phyloP scores from a whole-genome alignment of 1,140 invertebrate species.

The Drosophila obscura region DNA sequence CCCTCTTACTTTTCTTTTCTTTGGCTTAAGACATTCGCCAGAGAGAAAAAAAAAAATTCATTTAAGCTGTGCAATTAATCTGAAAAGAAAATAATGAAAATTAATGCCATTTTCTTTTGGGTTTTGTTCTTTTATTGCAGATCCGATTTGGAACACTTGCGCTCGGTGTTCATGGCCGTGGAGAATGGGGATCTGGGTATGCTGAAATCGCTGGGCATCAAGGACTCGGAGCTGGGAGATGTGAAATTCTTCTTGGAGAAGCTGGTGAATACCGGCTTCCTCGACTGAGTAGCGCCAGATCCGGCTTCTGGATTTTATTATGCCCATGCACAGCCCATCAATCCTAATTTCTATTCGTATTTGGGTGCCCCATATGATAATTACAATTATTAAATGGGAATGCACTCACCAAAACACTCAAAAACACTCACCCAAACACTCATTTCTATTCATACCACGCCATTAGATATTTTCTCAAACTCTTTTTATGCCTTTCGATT shows the following conservation, averaged over 20 bases:
- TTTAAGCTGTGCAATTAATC: slow-evolving; percentile 35
- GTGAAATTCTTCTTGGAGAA: slow-evolving; percentile 99
- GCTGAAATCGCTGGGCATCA: slow-evolving; percentile 96
- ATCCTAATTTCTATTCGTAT: slow-evolving; percentile 87
- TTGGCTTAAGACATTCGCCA: slow-evolving; percentile 9
- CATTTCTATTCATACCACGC: slow-evolving; percentile 19
- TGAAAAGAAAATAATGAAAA: slow-evolving; percentile 13
- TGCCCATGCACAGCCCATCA: slow-evolving; percentile 86
- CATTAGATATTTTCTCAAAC: slow-evolving; percentile 58
- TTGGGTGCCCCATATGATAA: slow-evolving; percentile 83
- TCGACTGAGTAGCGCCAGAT: slow-evolving; percentile 93
- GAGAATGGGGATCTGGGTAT: slow-evolving; percentile 97
- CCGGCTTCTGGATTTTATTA: slow-evolving; percentile 87
- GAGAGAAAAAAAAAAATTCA: slow-evolving; percentile 21
- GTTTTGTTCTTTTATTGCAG: slow-evolving; percentile 73
- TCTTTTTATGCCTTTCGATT: slow-evolving; percentile 42
- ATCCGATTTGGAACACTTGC: slow-evolving; percentile 94
- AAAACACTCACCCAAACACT: slow-evolving; percentile 7
- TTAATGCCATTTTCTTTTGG: slow-evolving; percentile 12
- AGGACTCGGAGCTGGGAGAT: slow-evolving; percentile 97
- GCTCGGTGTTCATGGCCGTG: slow-evolving; percentile 97
- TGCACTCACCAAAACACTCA: slow-evolving; percentile 28
- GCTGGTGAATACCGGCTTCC: slow-evolving; percentile 97
- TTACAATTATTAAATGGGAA: slow-evolving; percentile 75
- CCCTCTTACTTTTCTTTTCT: neutral